Conservation (phyloP, 30 jellyfish, hydroid and myxozoan genomes). For the Aurelia coerulea region DNA sequence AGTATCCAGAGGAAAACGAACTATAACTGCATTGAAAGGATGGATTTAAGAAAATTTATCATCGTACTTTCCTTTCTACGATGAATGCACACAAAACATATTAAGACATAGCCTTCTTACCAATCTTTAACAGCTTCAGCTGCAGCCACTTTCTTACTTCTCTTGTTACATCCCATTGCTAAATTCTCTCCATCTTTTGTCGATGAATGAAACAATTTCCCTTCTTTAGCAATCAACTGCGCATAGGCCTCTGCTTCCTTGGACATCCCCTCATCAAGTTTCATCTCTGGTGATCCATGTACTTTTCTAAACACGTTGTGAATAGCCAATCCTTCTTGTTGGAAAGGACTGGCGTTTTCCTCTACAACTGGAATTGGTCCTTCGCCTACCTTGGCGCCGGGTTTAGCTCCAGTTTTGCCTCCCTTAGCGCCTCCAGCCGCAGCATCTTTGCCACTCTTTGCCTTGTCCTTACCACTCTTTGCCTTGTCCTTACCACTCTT, state of each 20-base stretch:
- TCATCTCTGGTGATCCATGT: conserved; percentile 88
- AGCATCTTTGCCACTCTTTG: conserved; percentile 9
- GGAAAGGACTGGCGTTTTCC: conserved; percentile 19
- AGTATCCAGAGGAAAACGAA: no score
- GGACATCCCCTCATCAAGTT: conserved; percentile 83
- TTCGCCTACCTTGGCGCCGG: neutral
- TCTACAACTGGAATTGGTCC: neutral
- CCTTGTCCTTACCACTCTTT: conserved; percentile 8
- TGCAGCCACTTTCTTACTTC: conserved; percentile 58
- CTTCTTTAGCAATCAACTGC: conserved; percentile 74
- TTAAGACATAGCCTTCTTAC: conserved; percentile 14
- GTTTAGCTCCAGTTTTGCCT: neutral
- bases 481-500: conserved; percentile 4
- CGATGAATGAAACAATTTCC: conserved; percentile 78
- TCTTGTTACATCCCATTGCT: conserved; percentile 66
- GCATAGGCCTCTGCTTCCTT: conserved; percentile 92
- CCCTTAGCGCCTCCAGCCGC: conserved; percentile 9
- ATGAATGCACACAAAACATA: no score
- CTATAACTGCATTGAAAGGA: no score
- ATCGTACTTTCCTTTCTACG: no score
- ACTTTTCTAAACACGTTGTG: conserved; percentile 86
- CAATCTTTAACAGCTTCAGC: conserved; percentile 86
- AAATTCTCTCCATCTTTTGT: conserved; percentile 91
- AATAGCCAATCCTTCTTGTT: conserved; percentile 78
- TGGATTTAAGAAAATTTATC: no score